phyloP scores from a whole-genome alignment of 2,888 invertebrate species.

The Pheosia gnoma region DNA sequence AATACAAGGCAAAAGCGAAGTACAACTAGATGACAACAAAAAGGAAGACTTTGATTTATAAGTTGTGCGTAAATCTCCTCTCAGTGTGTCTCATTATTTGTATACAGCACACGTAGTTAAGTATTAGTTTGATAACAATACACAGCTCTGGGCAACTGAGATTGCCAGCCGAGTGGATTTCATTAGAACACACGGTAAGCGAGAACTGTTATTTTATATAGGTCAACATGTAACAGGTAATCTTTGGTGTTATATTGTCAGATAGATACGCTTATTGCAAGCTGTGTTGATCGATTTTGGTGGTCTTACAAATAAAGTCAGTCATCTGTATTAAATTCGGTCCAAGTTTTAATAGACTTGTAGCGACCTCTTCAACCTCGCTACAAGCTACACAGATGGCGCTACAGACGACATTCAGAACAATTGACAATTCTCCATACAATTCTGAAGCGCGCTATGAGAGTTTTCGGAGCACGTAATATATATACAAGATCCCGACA shows the following conservation, averaged over 20 bases:
- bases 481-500: too few species aligned
- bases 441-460: too few species aligned
- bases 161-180: slow-evolving; percentile 71
- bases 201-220: slow-evolving; percentile 35
- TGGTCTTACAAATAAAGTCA: background rate
- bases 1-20: too few species aligned
- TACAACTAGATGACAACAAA: too few species aligned
- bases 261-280: background rate
- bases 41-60: background rate
- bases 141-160: slow-evolving; percentile 62
- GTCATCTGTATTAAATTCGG: too few species aligned
- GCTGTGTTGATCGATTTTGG: background rate
- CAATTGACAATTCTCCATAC: too few species aligned
- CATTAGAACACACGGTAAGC: slow-evolving; percentile 64
- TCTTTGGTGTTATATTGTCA: background rate
- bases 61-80: slow-evolving; percentile 11
- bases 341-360: too few species aligned
- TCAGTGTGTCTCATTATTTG: slow-evolving; percentile 17
- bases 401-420: too few species aligned
- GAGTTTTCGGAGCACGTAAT: too few species aligned
- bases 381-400: too few species aligned
- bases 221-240: slow-evolving; percentile 32
- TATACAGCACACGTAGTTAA: slow-evolving; percentile 47
- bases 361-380: too few species aligned
- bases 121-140: slow-evolving; percentile 69